A percentile compares a stretch with the other conserved stretches of the same genome.
Evolutionary conservation across 2,797 vertebrate species (phyloP).

Genomic region (Labeo calbasu): DNA sequence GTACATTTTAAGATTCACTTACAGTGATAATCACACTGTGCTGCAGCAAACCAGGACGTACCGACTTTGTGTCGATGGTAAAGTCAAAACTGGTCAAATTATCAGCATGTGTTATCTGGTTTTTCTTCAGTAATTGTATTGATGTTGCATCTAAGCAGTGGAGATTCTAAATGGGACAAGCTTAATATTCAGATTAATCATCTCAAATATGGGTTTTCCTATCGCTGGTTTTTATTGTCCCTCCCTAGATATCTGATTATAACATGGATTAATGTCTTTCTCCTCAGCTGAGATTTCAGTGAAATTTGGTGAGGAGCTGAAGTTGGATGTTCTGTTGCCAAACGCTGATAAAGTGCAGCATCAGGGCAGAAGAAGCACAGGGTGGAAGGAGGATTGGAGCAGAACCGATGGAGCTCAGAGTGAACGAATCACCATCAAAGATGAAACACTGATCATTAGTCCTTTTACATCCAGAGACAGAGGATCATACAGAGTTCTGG

Average conservation of each 20-base stretch:
- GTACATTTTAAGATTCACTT: not conserved
- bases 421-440: not conserved
- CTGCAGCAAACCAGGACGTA: not conserved
- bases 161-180: not conserved
- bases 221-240: not conserved
- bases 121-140: not conserved
- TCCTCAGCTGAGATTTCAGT: not conserved
- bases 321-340: not conserved
- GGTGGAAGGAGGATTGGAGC: not conserved
- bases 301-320: not conserved
- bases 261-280: not conserved
- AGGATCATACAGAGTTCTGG: not conserved
- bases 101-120: not conserved
- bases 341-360: not conserved
- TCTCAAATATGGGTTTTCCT: not conserved
- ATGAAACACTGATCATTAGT: not conserved
- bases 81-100: not conserved
- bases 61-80: not conserved
- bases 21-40: not conserved
- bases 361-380: not conserved
- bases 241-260: not conserved
- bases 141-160: not conserved
- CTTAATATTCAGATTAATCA: no score
- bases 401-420: not conserved
- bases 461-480: not conserved